Evolutionary conservation across 2,797 vertebrate genomes (phyloP).

Genomic region (Centropyge bicolor): DNA sequence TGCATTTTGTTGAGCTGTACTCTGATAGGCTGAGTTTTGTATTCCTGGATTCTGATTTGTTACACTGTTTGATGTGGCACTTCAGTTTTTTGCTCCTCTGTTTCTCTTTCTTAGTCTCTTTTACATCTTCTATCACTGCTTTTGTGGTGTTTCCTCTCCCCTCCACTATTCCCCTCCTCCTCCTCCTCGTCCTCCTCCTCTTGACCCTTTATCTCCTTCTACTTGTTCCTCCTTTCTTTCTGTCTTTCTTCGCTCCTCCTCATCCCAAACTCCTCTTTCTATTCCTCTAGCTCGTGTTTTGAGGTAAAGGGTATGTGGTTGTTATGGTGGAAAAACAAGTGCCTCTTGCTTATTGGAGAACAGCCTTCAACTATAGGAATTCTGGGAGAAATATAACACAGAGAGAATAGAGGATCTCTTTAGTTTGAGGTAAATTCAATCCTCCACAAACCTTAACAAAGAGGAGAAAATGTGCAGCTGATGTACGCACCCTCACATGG

Average conservation of each 20-base stretch:
- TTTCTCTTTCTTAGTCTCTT: slow-evolving; percentile 60
- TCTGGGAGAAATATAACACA: slow-evolving; percentile 81
- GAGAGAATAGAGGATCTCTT: slow-evolving; percentile 29
- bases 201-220: slow-evolving; percentile 36
- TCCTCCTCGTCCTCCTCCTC: slow-evolving; percentile 17
- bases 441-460: slow-evolving; percentile 43
- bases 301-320: slow-evolving; percentile 84
- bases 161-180: slow-evolving; percentile 34
- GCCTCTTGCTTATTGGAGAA: slow-evolving; percentile 84
- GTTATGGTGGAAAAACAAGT: slow-evolving; percentile 81
- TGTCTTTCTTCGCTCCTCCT: slow-evolving; percentile 54
- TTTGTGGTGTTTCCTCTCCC: slow-evolving; percentile 58
- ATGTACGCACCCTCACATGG: slow-evolving; percentile 52
- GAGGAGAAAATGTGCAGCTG: slow-evolving; percentile 54
- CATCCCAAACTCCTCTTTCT: slow-evolving; percentile 64
- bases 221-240: slow-evolving; percentile 28
- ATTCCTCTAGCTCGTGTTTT: slow-evolving; percentile 75
- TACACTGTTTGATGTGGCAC: slow-evolving; percentile 67
- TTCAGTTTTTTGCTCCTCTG: slow-evolving; percentile 67
- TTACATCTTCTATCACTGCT: slow-evolving; percentile 58
- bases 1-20: slow-evolving; percentile 72
- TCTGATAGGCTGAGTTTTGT: slow-evolving; percentile 70
- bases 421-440: slow-evolving; percentile 46
- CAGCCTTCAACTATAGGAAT: slow-evolving; percentile 85
- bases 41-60: slow-evolving; percentile 69